phyloP scores from a whole-genome alignment of 2,888 invertebrate species.

The Epinotia nisella region DNA sequence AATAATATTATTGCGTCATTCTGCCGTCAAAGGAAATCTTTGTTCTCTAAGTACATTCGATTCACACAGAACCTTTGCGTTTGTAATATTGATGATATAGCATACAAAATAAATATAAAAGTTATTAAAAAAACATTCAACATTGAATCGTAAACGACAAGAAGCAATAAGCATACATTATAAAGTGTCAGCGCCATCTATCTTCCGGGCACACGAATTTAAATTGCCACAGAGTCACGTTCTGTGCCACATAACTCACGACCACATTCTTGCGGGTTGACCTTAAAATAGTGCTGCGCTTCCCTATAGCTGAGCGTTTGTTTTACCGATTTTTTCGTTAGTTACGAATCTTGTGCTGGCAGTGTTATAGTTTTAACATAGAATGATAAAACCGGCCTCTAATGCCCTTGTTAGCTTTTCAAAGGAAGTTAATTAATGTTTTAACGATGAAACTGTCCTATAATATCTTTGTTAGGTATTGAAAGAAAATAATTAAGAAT shows the following conservation, averaged over 20 bases:
- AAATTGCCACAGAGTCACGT: conserved; percentile 37
- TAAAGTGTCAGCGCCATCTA: conserved; percentile 35
- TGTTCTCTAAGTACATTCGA: too few relatives aligned
- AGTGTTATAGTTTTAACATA: conserved; percentile 12
- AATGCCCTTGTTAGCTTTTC: conserved; percentile 19
- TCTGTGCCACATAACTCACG: conserved; percentile 38
- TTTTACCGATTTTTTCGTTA: conserved; percentile 36
- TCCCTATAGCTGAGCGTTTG: neutral
- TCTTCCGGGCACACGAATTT: conserved; percentile 14
- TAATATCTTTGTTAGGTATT: too few relatives aligned
- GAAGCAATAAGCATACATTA: neutral
- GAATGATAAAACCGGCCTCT: conserved; percentile 5
- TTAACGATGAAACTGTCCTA: neutral
- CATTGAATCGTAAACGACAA: neutral
- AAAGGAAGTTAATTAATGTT: neutral
- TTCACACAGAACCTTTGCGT: too few relatives aligned
- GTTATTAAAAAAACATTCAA: neutral
- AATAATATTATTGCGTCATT: conserved; percentile 15
- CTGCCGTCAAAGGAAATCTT: conserved; percentile 1
- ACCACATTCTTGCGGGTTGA: conserved; percentile 44
- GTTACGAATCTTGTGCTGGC: neutral
- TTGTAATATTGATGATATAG: neutral
- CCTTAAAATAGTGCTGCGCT: conserved; percentile 39
- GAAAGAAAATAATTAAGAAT: too few relatives aligned
- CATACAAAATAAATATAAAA: too few relatives aligned